Base-by-base conservation (phyloP, 2,113 vertebrate species). In the Romanogobio albipinnatus region DNA sequence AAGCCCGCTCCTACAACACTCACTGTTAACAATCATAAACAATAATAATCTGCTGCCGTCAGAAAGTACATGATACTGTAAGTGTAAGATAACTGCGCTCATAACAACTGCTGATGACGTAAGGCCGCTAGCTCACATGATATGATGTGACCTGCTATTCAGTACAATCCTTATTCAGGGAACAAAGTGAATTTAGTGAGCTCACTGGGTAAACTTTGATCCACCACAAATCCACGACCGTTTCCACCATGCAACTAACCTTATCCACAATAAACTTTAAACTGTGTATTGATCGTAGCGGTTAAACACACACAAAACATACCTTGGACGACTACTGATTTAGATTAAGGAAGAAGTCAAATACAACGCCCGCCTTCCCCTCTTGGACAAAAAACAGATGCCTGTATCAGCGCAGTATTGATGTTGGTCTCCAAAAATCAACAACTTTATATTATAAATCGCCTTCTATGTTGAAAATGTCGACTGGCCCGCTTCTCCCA, bases 381-480 rank as follows among this genome's bases (percentile, higher is more conserved):
- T 4, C 33, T 45, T 59, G 6, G 62, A 61, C 26, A 24, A 77
- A 22, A 1, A 14, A 73, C 1, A 53, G 24, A 13, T 49, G 15
- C 49, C 17, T 62, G 8, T 59, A 81, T 11, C 45, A 73, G 33
- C 7, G 8, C 2, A 26, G 3, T 2, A 0, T 7, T 71, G 17
- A 43, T 2, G 5, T 56, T 13, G 9, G 1, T 86, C 51, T 66
- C n/a, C 11, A 9, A 39, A 14, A 19, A 53, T 82, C 76, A 81
- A 29, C 10, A 13, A 43, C 0, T 11, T 47, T 43, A 4, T 59
- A 8, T 49, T 1, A 0, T 5, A 33, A 62, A 81, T 26, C 22
- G 3, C 22, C 8, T 7, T 47, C 5, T 29, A 64, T 80, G 82
- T 89, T 83, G 89, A 94, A 94, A 90, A 94, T 93, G 93, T 94